phyloP scores from a whole-genome alignment of 2,888 invertebrate genomes.

The Blera fallax region DNA sequence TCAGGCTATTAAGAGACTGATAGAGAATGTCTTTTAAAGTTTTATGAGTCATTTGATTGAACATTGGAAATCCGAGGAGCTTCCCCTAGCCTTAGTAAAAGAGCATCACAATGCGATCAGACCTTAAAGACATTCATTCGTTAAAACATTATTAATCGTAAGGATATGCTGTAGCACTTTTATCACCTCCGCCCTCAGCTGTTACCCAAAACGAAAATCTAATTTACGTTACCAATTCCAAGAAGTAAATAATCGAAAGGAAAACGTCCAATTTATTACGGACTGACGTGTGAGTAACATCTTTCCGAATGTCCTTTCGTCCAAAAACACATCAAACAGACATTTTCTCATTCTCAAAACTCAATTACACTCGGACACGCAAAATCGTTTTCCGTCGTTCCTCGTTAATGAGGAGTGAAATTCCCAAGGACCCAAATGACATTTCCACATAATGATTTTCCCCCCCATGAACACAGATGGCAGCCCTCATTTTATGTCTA shows the following conservation, averaged over 20 bases:
- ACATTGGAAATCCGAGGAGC: no score
- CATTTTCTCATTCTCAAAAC: conserved; percentile 37
- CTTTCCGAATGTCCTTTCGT: background rate
- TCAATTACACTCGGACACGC: conserved; percentile 63
- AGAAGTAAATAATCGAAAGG: background rate
- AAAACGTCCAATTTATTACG: conserved; percentile 43
- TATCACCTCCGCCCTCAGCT: background rate
- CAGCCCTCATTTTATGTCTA: conserved; percentile 13
- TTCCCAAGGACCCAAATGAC: conserved; percentile 65
- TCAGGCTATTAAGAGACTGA: no score
- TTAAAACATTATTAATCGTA: no score
- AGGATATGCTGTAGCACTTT: background rate
- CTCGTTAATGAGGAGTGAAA: conserved; percentile 64
- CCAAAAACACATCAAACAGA: conserved; percentile 18
- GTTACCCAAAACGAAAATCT: background rate
- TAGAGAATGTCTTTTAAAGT: no score
- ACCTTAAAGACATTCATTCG: no score
- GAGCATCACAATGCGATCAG: no score
- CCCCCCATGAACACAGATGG: background rate
- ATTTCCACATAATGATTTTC: conserved; percentile 39
- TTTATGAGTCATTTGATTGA: no score
- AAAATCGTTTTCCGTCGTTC: conserved; percentile 61
- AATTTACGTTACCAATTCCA: background rate
- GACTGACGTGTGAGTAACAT: conserved; percentile 37
- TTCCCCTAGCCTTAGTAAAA: no score